Conservation (phyloP, 1,140 invertebrate species). For the Leptestheria dahalacensis region DNA sequence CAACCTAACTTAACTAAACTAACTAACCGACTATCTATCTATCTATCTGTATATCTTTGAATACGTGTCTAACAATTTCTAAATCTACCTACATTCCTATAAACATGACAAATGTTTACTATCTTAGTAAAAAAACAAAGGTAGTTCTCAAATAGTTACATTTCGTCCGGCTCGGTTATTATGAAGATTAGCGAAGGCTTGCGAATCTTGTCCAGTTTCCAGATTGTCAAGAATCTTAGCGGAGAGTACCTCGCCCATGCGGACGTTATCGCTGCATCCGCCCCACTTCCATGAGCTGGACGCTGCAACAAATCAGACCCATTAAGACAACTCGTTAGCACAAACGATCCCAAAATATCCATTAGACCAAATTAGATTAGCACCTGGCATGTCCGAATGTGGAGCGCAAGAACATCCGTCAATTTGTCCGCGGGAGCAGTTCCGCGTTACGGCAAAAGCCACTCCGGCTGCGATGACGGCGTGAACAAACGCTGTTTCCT, state of each 20-base stretch:
- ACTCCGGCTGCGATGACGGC: constrained; percentile 74
- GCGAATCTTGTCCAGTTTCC: constrained; percentile 64
- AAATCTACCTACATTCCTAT: too few relatives aligned
- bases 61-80: too few relatives aligned
- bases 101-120: too few relatives aligned
- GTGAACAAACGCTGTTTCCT: constrained; percentile 77
- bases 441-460: constrained; percentile 63
- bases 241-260: constrained; percentile 71
- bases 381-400: too few relatives aligned
- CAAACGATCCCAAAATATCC: too few relatives aligned
- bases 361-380: too few relatives aligned
- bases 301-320: not conserved
- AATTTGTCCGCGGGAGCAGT: constrained; percentile 68
- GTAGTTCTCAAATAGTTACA: constrained; percentile 52
- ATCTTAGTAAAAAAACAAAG: constrained; percentile 8
- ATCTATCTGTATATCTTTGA: too few relatives aligned
- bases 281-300: constrained; percentile 64
- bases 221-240: constrained; percentile 65
- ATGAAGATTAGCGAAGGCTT: constrained; percentile 83
- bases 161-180: constrained; percentile 83
- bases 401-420: constrained; percentile 70
- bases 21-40: too few relatives aligned
- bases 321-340: not conserved
- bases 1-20: too few relatives aligned
- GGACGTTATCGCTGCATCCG: constrained; percentile 77